phyloP scores from a whole-genome alignment of 1,140 invertebrate genomes.

The Parapsyche elsis region DNA sequence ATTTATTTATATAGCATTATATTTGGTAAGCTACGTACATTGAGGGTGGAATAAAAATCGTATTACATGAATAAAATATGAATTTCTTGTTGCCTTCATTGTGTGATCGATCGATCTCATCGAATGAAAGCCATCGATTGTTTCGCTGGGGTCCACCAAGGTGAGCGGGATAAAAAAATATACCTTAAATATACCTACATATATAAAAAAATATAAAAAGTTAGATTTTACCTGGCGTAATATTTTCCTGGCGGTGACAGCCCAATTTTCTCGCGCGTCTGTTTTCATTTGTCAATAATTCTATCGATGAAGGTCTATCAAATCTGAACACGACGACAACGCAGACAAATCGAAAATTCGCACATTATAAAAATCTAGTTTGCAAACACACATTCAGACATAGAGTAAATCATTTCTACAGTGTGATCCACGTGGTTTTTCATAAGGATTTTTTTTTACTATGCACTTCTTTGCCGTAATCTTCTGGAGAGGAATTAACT shows the following conservation, averaged over 20 bases:
- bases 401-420: too few relatives aligned
- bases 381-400: too few relatives aligned
- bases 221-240: slow-evolving; percentile 18
- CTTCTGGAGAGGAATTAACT: too few relatives aligned
- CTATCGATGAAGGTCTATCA: slow-evolving; percentile 21
- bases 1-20: too few relatives aligned
- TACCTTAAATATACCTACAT: too few relatives aligned
- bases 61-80: slow-evolving; percentile 19
- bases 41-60: too few relatives aligned
- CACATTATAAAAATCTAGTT: too few relatives aligned
- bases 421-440: too few relatives aligned
- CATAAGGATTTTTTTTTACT: too few relatives aligned
- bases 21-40: too few relatives aligned
- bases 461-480: too few relatives aligned
- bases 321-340: neutral
- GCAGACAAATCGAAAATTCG: neutral
- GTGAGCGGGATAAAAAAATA: too few relatives aligned
- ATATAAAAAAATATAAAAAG: neutral
- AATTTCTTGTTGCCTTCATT: neutral
- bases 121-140: slow-evolving; percentile 2
- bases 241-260: slow-evolving; percentile 25
- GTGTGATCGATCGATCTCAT: slow-evolving; percentile 7
- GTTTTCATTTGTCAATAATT: slow-evolving; percentile 34
- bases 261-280: slow-evolving; percentile 22
- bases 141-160: neutral